phyloP scores from a whole-genome alignment of 2,888 invertebrate species.

The Lycaena phlaeas region DNA sequence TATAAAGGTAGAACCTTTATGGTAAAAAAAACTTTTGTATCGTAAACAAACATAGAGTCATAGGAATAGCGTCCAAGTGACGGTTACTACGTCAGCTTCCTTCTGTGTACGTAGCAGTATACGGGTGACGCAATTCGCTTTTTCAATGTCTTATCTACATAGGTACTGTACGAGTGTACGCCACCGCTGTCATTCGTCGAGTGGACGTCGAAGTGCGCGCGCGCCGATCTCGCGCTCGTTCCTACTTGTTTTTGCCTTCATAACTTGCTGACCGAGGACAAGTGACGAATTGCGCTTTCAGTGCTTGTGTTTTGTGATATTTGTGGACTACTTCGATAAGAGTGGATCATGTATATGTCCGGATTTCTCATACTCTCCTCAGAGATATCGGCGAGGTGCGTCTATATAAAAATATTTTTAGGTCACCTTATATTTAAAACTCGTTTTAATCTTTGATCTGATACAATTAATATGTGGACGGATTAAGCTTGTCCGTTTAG shows the following conservation, averaged over 20 bases:
- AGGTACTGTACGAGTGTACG: conserved; percentile 38
- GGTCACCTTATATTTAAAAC: conserved; percentile 27
- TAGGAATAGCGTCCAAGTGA: conserved; percentile 55
- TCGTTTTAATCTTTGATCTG: conserved; percentile 21
- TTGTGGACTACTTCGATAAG: conserved; percentile 33
- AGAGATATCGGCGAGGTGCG: conserved; percentile 62
- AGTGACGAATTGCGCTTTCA: conserved; percentile 58
- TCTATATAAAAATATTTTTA: conserved; percentile 32
- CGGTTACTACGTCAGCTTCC: conserved; percentile 65
- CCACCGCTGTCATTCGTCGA: conserved; percentile 55
- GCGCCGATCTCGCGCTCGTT: conserved; percentile 44
- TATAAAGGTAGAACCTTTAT: too few species aligned
- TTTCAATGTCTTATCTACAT: conserved; percentile 72
- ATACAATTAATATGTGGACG: conserved; percentile 14
- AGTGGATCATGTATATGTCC: conserved; percentile 57
- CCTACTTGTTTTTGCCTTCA: conserved; percentile 50
- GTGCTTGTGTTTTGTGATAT: conserved; percentile 61
- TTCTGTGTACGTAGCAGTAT: conserved; percentile 64
- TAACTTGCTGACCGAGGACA: conserved; percentile 59
- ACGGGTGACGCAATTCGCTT: conserved; percentile 69
- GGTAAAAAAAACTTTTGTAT: too few species aligned
- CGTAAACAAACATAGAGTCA: conserved; percentile 45
- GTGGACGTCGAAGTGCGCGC: conserved; percentile 61
- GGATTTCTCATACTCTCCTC: conserved; percentile 62
- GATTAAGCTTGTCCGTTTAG: conserved; percentile 42